These are phyloP conservation scores for Clarias laeviceps DNA, from an alignment of 2,797 vertebrate species.

Conservation along the genomic window DNA sequence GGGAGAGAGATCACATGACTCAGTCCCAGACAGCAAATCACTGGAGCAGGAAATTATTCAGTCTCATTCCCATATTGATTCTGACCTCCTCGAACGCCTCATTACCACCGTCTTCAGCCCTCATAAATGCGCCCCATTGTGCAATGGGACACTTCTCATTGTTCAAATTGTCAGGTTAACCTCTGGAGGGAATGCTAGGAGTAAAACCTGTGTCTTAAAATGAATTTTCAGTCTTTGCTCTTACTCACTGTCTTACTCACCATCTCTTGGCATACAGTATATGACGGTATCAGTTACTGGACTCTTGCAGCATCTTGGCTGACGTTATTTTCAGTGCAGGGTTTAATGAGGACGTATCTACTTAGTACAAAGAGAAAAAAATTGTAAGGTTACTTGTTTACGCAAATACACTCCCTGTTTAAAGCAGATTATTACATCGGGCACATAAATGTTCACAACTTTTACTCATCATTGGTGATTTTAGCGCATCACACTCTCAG, in stretches of 20 bases:
- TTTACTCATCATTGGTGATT: too few relatives aligned
- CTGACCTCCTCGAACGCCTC: constrained; percentile 72
- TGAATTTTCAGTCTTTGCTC: constrained; percentile 33
- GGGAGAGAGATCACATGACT: constrained; percentile 59
- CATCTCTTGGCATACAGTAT: background rate
- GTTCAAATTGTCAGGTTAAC: constrained; percentile 65
- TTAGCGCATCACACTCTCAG: too few relatives aligned
- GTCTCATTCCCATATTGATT: constrained; percentile 74
- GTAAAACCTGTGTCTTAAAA: constrained; percentile 49
- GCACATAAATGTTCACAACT: too few relatives aligned
- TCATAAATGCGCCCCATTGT: constrained; percentile 65
- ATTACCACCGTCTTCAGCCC: constrained; percentile 66
- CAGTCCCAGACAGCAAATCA: constrained; percentile 65
- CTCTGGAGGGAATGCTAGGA: constrained; percentile 44
- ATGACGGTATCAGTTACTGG: constrained; percentile 4
- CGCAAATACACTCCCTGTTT: too few relatives aligned
- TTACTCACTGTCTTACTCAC: constrained; percentile 5
- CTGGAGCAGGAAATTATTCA: constrained; percentile 71
- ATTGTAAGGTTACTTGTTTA: too few relatives aligned
- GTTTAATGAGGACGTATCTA: background rate
- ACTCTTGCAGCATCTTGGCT: background rate
- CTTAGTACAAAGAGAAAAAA: background rate
- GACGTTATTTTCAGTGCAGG: background rate
- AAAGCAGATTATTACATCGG: too few relatives aligned
- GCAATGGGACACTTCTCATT: constrained; percentile 64